Percentiles rank a stretch among this genome's conserved stretches.
Evolutionary conservation across 2,888 invertebrate species (phyloP).

Genomic region (Ennomos erosarius): DNA sequence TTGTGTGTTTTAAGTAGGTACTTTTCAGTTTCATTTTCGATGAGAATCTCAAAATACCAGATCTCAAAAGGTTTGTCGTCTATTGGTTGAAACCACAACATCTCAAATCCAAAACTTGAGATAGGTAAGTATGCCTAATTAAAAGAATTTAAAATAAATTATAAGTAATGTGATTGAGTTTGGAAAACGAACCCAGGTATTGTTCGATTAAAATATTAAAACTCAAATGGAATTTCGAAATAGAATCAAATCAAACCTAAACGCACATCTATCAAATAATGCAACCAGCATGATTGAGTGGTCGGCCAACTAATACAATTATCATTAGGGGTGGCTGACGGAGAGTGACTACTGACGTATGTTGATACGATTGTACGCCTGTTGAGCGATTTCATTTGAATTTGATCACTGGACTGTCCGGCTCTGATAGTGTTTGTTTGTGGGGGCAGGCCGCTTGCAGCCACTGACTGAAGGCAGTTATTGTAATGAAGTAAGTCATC

Average conservation of each 20-base stretch:
- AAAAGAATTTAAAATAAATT: too few species aligned
- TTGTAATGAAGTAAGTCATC: slow-evolving; percentile 26
- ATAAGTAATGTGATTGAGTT: too few species aligned
- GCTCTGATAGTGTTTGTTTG: slow-evolving; percentile 72
- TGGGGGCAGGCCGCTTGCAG: slow-evolving; percentile 43
- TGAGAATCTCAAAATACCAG: too few species aligned
- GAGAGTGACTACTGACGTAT: slow-evolving; percentile 75
- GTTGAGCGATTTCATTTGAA: slow-evolving; percentile 81
- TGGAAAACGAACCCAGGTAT: too few species aligned
- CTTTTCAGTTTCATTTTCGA: too few species aligned
- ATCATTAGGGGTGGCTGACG: slow-evolving; percentile 56
- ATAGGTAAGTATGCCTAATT: too few species aligned
- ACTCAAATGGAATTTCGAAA: slow-evolving; percentile 35
- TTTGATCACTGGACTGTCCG: slow-evolving; percentile 81
- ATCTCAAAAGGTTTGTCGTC: too few species aligned
- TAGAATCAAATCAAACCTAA: slow-evolving; percentile 24
- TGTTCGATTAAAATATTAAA: neutral
- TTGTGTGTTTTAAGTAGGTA: too few species aligned
- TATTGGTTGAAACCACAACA: too few species aligned
- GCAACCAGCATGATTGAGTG: slow-evolving; percentile 38
- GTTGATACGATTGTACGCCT: slow-evolving; percentile 79
- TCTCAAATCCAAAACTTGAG: too few species aligned
- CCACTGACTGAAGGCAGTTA: slow-evolving; percentile 21
- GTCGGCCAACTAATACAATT: slow-evolving; percentile 54
- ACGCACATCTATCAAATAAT: slow-evolving; percentile 31